Evolutionary conservation across 2,797 vertebrate genomes (phyloP).

Genomic region (Syndactyla subalaris): DNA sequence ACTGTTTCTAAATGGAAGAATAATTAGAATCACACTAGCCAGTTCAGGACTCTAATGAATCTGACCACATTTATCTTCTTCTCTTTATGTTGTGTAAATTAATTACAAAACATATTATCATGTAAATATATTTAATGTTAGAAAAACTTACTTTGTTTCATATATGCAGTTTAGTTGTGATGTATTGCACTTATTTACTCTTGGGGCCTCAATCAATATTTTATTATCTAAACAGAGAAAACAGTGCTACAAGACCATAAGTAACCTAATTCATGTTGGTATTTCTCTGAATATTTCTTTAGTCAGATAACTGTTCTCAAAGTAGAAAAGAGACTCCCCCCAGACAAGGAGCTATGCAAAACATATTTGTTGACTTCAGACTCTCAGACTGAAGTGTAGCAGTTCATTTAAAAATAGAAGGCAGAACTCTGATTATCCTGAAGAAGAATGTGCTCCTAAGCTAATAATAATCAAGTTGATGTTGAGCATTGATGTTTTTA

Average conservation of each 20-base stretch:
- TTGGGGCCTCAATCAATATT: fast-evolving
- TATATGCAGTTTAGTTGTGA: neutral
- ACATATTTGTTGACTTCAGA: neutral
- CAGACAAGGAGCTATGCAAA: neutral
- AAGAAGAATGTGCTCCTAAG: neutral
- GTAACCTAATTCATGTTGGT: neutral
- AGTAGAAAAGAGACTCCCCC: neutral
- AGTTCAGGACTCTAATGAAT: neutral
- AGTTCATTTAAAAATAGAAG: neutral
- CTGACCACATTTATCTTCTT: neutral
- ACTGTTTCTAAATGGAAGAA: neutral
- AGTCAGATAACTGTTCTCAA: neutral
- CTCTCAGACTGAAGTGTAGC: neutral
- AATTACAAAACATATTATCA: neutral
- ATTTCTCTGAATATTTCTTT: neutral
- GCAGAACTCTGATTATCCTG: neutral
- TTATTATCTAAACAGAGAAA: neutral
- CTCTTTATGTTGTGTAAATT: neutral
- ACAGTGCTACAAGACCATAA: neutral
- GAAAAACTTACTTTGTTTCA: neutral
- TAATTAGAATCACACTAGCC: neutral
- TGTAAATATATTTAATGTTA: neutral
- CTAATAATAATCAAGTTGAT: neutral
- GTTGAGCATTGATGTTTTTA: neutral
- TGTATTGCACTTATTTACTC: neutral